A percentile compares a stretch with the other conserved stretches of the same genome.
phyloP scores from a whole-genome alignment of 2,113 vertebrate genomes.

The Semnornis frantzii region DNA sequence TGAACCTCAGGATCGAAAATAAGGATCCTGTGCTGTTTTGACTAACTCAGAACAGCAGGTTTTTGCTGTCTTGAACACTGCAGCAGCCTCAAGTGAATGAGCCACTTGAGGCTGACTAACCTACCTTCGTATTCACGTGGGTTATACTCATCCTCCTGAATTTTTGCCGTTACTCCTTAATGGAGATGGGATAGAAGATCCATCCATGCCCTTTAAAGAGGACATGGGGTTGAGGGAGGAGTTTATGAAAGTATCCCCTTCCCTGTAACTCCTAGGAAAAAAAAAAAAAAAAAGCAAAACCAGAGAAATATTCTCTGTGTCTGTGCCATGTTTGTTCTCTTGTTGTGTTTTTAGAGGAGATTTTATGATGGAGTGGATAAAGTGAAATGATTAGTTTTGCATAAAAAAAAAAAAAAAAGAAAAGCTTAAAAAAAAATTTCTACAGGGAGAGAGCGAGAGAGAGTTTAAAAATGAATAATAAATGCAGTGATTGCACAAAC shows the following conservation, averaged over 20 bases:
- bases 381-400: constrained; percentile 84
- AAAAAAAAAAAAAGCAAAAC: not conserved
- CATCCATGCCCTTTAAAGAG: not conserved
- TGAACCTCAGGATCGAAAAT: constrained; percentile 11
- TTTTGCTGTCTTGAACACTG: constrained; percentile 1
- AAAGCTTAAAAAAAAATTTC: constrained; percentile 71
- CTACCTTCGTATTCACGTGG: constrained; percentile 25
- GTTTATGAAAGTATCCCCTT: constrained; percentile 66
- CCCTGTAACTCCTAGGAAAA: not conserved
- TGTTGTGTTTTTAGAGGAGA: constrained; percentile 83
- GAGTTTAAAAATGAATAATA: constrained; percentile 80
- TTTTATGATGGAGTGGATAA: constrained; percentile 81
- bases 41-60: not conserved
- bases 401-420: constrained; percentile 76
- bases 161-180: constrained; percentile 10
- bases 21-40: not conserved
- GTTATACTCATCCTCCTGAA: not conserved
- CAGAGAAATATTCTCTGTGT: constrained; percentile 78
- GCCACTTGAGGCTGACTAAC: constrained; percentile 43
- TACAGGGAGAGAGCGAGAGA: constrained; percentile 69
- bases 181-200: not conserved
- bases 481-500: constrained; percentile 81
- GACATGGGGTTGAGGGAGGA: constrained; percentile 1
- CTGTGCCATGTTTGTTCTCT: constrained; percentile 81
- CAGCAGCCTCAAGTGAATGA: not conserved